phyloP scores from a whole-genome alignment of 2,113 vertebrate genomes.

The Grantiella picta region DNA sequence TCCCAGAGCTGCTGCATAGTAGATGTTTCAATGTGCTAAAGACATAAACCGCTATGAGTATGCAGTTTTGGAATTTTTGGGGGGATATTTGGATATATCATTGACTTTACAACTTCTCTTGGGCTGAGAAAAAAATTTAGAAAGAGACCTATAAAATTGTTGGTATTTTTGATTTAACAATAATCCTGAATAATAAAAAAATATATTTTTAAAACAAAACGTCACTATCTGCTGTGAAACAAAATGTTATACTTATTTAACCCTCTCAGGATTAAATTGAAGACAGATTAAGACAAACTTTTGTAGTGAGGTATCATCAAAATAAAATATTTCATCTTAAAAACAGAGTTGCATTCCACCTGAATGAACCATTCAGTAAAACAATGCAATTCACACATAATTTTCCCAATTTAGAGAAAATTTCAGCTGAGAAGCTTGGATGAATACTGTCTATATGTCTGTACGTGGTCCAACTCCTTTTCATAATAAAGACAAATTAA shows the following conservation, averaged over 20 bases:
- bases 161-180: not conserved
- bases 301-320: not conserved
- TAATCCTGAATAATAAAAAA: not conserved
- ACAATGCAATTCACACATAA: not conserved
- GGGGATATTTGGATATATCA: not conserved
- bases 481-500: not conserved
- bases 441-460: not conserved
- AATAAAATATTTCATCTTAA: not conserved
- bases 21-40: not conserved
- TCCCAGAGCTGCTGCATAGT: not conserved
- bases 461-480: not conserved
- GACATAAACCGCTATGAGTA: not conserved
- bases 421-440: not conserved
- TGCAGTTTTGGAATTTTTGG: not conserved
- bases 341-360: not conserved
- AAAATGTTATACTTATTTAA: not conserved
- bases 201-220: not conserved
- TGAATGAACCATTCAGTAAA: not conserved
- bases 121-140: not conserved
- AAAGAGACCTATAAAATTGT: not conserved
- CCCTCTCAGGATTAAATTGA: not conserved
- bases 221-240: not conserved
- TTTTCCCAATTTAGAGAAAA: not conserved
- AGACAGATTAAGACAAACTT: not conserved
- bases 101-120: not conserved